phyloP scores from a whole-genome alignment of 2,888 invertebrate genomes.

The Gortyna flavago region DNA sequence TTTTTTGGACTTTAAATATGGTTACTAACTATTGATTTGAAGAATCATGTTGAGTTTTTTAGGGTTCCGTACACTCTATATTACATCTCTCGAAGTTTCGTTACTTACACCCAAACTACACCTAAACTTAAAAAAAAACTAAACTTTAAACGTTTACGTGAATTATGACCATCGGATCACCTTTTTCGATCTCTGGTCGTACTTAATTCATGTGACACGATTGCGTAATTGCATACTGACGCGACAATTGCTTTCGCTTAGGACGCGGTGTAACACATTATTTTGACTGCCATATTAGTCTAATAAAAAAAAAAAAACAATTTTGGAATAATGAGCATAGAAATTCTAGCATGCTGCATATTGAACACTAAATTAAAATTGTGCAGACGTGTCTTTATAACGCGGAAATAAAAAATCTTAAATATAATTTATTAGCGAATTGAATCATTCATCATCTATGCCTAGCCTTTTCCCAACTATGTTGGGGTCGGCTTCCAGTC shows the following conservation, averaged over 20 bases:
- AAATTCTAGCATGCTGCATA: neutral
- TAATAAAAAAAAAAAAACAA: conserved; percentile 29
- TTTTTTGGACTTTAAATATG: no score
- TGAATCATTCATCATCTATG: no score
- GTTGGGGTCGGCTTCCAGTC: no score
- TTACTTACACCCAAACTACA: no score
- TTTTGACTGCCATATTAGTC: neutral
- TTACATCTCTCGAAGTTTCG: no score
- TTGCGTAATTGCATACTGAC: neutral
- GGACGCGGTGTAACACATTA: neutral
- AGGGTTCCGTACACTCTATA: no score
- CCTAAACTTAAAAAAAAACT: no score
- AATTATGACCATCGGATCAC: neutral
- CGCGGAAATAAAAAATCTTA: conserved; percentile 13
- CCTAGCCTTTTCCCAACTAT: no score
- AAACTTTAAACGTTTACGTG: neutral
- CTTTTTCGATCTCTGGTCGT: neutral
- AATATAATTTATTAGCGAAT: conserved; percentile 28
- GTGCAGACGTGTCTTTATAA: neutral
- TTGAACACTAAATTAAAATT: neutral
- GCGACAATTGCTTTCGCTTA: neutral
- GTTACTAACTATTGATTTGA: no score
- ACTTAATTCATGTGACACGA: neutral
- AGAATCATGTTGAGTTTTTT: no score
- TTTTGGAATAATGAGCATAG: neutral